Evolutionary conservation across 2,113 vertebrate genomes (phyloP).

Genomic region (Microcebus jonahi): DNA sequence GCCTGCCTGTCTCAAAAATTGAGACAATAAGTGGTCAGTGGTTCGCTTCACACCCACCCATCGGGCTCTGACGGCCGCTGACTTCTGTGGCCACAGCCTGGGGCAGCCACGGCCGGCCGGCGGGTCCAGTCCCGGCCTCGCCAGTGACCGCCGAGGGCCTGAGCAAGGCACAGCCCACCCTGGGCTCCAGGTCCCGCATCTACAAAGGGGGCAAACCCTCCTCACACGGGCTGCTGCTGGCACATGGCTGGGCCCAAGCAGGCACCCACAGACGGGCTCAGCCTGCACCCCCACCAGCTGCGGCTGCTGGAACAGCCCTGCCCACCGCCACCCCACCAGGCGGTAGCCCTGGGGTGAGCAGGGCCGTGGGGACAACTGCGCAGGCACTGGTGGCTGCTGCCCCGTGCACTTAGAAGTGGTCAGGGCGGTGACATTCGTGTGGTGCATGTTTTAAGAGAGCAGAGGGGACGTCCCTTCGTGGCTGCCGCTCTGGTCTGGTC

Average conservation of each 20-base stretch:
- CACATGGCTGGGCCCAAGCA: background rate
- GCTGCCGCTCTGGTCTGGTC: background rate
- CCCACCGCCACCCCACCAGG: background rate
- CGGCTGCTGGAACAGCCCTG: background rate
- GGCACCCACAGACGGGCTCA: background rate
- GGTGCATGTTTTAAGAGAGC: background rate
- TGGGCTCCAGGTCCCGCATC: no score
- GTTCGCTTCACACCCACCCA: background rate
- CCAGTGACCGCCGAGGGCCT: background rate
- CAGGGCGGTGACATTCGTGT: background rate
- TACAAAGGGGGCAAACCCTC: background rate
- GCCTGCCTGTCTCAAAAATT: background rate
- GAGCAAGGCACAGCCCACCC: background rate
- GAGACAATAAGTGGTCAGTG: rapidly evolving
- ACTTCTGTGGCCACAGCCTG: background rate
- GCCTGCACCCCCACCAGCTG: background rate
- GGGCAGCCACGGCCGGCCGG: background rate
- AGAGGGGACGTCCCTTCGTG: background rate
- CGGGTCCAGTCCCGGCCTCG: background rate
- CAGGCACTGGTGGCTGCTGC: background rate
- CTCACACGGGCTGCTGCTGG: background rate
- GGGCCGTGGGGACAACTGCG: background rate
- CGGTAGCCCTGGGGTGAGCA: background rate
- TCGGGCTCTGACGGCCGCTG: no score
- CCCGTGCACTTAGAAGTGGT: background rate